phyloP scores from a whole-genome alignment of 2,113 vertebrate species.

The Heteronetta atricapilla region DNA sequence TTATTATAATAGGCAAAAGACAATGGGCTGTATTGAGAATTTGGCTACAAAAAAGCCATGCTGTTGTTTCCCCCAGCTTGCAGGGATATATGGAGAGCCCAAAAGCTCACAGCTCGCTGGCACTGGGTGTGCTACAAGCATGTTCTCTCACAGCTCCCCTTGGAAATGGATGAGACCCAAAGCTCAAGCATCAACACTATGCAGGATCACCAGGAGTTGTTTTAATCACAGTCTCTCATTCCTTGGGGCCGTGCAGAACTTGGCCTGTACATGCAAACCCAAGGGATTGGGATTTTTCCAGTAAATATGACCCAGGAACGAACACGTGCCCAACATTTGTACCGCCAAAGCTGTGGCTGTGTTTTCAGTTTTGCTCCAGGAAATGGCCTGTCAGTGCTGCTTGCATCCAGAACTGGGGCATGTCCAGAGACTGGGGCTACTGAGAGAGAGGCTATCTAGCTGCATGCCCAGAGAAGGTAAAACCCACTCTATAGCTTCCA shows the following conservation, averaged over 20 bases:
- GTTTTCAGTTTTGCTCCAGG: not conserved
- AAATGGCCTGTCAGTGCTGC: not conserved
- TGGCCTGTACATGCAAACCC: not conserved
- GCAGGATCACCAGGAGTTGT: not conserved
- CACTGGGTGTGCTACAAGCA: rapidly evolving
- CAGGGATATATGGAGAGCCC: not conserved
- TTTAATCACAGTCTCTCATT: not conserved
- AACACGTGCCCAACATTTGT: not conserved
- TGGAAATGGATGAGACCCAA: not conserved
- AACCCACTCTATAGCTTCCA: not conserved
- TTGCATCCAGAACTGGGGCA: not conserved
- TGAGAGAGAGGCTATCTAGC: not conserved
- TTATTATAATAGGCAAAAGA: not conserved
- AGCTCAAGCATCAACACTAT: not conserved
- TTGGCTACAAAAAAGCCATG: not conserved
- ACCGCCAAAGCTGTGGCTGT: not conserved
- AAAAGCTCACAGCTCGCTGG: not conserved
- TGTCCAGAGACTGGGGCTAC: not conserved
- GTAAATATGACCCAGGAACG: not conserved
- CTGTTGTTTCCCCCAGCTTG: not conserved
- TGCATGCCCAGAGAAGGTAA: not conserved
- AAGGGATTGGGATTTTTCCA: not conserved
- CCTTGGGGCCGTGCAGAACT: not conserved
- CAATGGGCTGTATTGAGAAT: not conserved
- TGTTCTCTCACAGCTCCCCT: not conserved